Evolutionary conservation across 2,113 vertebrate species (phyloP), one percentile per base, ranked within the genome.

Genomic region (Chamaea fasciata): DNA sequence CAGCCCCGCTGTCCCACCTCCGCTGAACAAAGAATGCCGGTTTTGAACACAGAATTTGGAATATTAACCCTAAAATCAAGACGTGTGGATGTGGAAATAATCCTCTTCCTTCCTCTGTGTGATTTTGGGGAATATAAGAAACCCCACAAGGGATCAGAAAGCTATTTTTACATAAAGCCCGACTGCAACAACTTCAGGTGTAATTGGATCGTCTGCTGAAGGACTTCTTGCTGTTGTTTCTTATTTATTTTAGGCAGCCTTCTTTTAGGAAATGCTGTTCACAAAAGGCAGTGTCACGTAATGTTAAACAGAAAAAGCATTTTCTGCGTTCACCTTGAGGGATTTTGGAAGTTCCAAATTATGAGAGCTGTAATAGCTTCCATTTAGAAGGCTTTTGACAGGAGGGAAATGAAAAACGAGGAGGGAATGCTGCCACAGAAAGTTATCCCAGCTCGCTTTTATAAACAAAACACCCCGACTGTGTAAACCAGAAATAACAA

Each of bases 111-210:
- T 27, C 10, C 19, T 71, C 52, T 22, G 10, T 2, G 1, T 39
- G 30, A 14, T 52, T 42, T 60, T 64, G n/a, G 77, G 55, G 44
- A 44, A 7, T 39, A 1, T 23, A 46, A 63, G 63, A 41, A 67
- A 47, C 23, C 26, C 28, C 21, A 3, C 9, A 10, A 47, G n/a
- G 46, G 15, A 47, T 37, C 35, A 13, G 24, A 60, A 46, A 57
- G 28, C 30, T 76, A 0, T 53, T 76, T 84, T 77, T 89, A 30
- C 42, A 17, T 55, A 14, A 82, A 95, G n/a, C 7, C 44, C 7
- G 2, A 12, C 46, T 0, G 0, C 18, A 46, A 2, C 42, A 15
- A 39, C 44, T 33, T 21, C 14, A 15, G 0, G 1, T 64, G 84
- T 71, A 35, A 57, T 21, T 87, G 53, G 17, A 37, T 44, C 1